phyloP scores from a whole-genome alignment of 2,888 invertebrate genomes.

The Carterocephalus palaemon region DNA sequence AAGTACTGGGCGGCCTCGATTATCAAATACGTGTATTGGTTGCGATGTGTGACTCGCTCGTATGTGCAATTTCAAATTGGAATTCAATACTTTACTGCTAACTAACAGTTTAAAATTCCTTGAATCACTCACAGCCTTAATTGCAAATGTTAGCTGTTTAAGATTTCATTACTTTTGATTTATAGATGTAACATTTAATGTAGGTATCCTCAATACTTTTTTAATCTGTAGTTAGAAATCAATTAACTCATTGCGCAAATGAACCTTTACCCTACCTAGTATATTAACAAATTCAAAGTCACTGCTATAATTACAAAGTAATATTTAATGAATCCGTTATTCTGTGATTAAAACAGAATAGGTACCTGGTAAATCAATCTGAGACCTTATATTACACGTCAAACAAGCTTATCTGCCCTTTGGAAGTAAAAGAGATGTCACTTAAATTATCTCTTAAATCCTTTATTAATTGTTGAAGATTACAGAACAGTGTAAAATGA shows the following conservation, averaged over 20 bases:
- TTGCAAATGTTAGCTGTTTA: slow-evolving; percentile 2
- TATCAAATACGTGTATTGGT: slow-evolving; percentile 28
- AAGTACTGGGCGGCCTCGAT: slow-evolving; percentile 29
- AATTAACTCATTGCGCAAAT: too few species aligned
- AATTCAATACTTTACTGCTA: slow-evolving; percentile 6
- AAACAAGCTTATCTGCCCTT: slow-evolving; percentile 16
- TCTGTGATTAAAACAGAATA: too few species aligned
- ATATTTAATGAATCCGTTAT: too few species aligned
- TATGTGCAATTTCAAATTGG: slow-evolving; percentile 15
- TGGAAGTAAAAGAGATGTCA: slow-evolving; percentile 12
- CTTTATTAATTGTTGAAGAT: slow-evolving; percentile 14
- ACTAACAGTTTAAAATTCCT: slow-evolving; percentile 19
- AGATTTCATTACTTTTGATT: too few species aligned
- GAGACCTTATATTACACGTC: slow-evolving; percentile 12
- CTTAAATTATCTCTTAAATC: slow-evolving; percentile 6
- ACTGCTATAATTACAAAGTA: too few species aligned
- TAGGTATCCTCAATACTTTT: too few species aligned
- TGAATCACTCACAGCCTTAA: slow-evolving; percentile 6
- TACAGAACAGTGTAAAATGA: background rate
- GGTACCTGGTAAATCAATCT: too few species aligned
- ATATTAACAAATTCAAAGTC: too few species aligned
- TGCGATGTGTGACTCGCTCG: too few species aligned
- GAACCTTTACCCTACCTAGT: too few species aligned
- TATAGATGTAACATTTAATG: background rate
- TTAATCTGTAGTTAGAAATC: too few species aligned